Conservation (phyloP, 2,113 vertebrate genomes). For the Callopanchax toddi region DNA sequence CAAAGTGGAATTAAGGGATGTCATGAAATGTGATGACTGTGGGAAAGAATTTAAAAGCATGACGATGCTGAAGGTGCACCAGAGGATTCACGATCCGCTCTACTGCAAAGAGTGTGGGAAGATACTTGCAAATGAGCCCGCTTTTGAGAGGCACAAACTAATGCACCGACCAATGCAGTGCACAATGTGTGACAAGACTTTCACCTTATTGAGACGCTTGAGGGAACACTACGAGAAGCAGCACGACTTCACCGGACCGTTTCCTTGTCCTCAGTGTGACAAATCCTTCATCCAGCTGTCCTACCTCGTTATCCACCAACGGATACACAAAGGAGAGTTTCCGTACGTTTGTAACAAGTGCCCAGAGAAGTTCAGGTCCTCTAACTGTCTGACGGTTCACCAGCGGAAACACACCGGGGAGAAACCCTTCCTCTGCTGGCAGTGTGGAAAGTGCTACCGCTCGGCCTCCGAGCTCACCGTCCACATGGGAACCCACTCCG, state of each 20-base stretch:
- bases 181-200: conserved; percentile 74
- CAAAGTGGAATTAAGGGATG: conserved; percentile 58
- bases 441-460: conserved; percentile 77
- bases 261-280: conserved; percentile 63
- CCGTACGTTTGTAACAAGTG: conserved; percentile 66
- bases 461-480: conserved; percentile 74
- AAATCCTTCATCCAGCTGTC: conserved; percentile 74
- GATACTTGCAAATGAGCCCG: conserved; percentile 64
- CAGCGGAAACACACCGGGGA: conserved; percentile 76
- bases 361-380: conserved; percentile 71
- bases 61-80: conserved; percentile 76
- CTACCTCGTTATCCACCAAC: conserved; percentile 75
- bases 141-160: conserved; percentile 73
- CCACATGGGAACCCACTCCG: conserved; percentile 77
- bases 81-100: conserved; percentile 72
- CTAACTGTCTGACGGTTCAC: conserved; percentile 75
- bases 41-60: conserved; percentile 73
- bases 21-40: conserved; percentile 66
- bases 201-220: conserved; percentile 69
- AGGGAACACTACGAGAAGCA: conserved; percentile 76
- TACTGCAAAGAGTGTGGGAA: conserved; percentile 79
- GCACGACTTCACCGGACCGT: conserved; percentile 71
- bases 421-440: conserved; percentile 79
- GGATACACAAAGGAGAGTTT: conserved; percentile 76
- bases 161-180: conserved; percentile 76